Base-by-base conservation (phyloP, 53 echinoderm and acorn worm species). In the Henricia sp. region DNA sequence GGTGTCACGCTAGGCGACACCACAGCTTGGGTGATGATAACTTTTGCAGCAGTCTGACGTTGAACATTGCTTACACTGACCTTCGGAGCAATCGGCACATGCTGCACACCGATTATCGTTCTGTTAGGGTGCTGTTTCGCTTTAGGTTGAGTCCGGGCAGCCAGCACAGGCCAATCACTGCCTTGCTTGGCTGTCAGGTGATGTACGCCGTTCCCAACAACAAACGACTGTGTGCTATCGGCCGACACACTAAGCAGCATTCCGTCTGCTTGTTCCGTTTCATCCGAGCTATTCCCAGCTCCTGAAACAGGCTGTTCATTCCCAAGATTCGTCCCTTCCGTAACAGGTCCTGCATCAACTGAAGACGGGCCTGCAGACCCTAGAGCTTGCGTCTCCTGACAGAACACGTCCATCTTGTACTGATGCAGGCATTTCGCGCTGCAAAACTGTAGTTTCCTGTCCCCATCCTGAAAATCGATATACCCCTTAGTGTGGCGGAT, bases 401-500 rank as follows among this genome's bases (percentile, higher is more conserved):
- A 89, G 77, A 90, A 86, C 39, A 83, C 53, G 52, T 97, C 92
- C 84, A 90, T 91, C 84, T 92, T 88, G 82, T 92, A 94, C 72
- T 90, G 92, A 40, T 90, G 85, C 75, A 92, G 78, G 86, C 97
- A 97, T 50, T 97, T 97, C 24, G 52, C 85, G 86, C 92, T 91
- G 74, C 97, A 97, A 70, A 97, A 94, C 67, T 91, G 94, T 59
- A 94, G 88, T 60, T 82, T 88, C 24, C 70, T 55, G 30, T 92
- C 88, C 21, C 77, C 75, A 53, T 89, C 74, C 13, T 64, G 67
- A 67, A 91, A 78, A 33, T 89, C 73, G 21, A 92, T 80, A 56
- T 94, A 94, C 37, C 94, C 94, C 58, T 82, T 87, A 26, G 74
- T 66, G 71, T 89, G 96, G 50, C 96, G 76, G 43, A 89, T 87